Evolutionary conservation across 2,797 vertebrate species (phyloP).

Genomic region (Hipposideros larvatus): DNA sequence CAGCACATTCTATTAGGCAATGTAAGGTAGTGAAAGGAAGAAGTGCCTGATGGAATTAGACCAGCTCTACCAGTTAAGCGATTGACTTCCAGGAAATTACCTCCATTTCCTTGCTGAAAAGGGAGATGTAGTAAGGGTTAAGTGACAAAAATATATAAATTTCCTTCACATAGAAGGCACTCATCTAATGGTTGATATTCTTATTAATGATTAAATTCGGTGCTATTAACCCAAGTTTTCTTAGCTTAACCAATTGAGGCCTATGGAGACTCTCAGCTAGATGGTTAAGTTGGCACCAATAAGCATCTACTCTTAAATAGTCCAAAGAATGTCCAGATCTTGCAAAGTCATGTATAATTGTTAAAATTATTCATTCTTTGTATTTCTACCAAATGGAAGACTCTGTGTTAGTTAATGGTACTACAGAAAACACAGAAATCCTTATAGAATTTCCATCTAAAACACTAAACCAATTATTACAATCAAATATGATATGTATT

Average conservation of each 20-base stretch:
- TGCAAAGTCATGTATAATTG: not conserved
- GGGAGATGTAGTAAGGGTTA: not conserved
- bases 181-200: not conserved
- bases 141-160: not conserved
- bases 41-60: not conserved
- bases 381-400: not conserved
- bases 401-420: not conserved
- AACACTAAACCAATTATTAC: not conserved
- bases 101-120: slow-evolving; percentile 10
- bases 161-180: not conserved
- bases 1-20: not conserved
- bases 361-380: slow-evolving; percentile 11
- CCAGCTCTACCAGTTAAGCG: not conserved
- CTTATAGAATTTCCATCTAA: not conserved
- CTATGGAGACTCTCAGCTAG: not conserved
- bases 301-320: not conserved
- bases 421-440: not conserved
- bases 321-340: not conserved
- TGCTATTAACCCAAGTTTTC: not conserved
- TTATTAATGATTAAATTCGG: slow-evolving; percentile 13
- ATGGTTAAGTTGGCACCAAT: not conserved
- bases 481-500: not conserved
- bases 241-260: not conserved
- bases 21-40: not conserved
- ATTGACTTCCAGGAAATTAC: not conserved